These are phyloP conservation scores for Sylvicapra grimmia DNA, from an alignment of 2,113 vertebrate species.

Conservation along the genomic window DNA sequence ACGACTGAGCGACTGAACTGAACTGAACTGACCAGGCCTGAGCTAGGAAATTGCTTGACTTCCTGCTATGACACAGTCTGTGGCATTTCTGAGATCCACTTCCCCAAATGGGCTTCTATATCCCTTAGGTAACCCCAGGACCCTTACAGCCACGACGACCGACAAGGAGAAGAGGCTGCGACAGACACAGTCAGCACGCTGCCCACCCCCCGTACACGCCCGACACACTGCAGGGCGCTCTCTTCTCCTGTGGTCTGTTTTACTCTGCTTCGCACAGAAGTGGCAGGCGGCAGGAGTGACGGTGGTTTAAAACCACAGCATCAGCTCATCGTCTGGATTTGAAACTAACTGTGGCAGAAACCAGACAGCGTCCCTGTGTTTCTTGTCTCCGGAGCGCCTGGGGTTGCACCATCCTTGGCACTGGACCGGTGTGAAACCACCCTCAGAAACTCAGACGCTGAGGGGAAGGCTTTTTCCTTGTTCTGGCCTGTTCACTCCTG, in stretches of 20 bases:
- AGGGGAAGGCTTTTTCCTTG: neutral
- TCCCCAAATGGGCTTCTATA: neutral
- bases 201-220: rapidly evolving
- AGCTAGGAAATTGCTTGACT: neutral
- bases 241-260: neutral
- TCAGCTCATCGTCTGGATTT: neutral
- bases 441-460: neutral
- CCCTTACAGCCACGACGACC: too few relatives aligned
- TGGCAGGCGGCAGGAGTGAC: neutral
- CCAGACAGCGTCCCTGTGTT: neutral
- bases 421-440: rapidly evolving
- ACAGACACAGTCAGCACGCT: rapidly evolving
- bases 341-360: neutral
- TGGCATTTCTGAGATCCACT: neutral
- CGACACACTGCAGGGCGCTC: rapidly evolving
- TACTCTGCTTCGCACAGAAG: neutral
- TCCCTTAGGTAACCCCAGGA: neutral
- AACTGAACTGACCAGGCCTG: neutral
- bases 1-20: too few relatives aligned
- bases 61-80: neutral
- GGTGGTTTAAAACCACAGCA: neutral
- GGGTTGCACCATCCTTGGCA: neutral
- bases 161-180: neutral
- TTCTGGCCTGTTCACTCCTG: neutral
- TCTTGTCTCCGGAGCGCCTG: too few relatives aligned